These are phyloP conservation scores for Baryphthengus martii DNA, from an alignment of 2,113 vertebrate genomes.

Conservation along the genomic window DNA sequence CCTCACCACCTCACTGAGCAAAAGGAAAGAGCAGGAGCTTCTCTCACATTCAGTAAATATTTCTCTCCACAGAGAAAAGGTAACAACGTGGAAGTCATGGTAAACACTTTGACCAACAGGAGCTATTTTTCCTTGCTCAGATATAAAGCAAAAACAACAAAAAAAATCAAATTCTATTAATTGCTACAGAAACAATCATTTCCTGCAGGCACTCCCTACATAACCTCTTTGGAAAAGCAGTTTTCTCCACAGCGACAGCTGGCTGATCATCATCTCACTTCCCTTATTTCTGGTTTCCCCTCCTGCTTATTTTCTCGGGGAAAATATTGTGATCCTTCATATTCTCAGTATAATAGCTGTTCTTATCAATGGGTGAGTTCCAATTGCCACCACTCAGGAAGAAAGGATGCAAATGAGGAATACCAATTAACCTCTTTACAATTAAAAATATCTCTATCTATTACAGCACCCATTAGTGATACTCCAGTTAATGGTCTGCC, in stretches of 20 bases:
- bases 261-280: slow-evolving; percentile 9
- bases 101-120: not conserved
- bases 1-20: not conserved
- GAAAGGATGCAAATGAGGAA: slow-evolving; percentile 64
- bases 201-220: not conserved
- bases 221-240: not conserved
- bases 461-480: slow-evolving; percentile 54
- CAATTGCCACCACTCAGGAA: slow-evolving; percentile 50
- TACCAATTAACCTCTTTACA: slow-evolving; percentile 61
- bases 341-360: slow-evolving; percentile 22
- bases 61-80: not conserved
- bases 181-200: not conserved
- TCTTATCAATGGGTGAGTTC: slow-evolving; percentile 9
- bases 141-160: not conserved
- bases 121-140: not conserved
- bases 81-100: not conserved
- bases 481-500: slow-evolving; percentile 62
- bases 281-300: not conserved
- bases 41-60: not conserved
- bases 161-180: not conserved
- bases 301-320: slow-evolving; percentile 33
- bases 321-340: slow-evolving; percentile 59
- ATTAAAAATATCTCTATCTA: slow-evolving; percentile 63
- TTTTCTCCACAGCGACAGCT: not conserved
- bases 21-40: not conserved